Evolutionary conservation across 2,888 invertebrate genomes (phyloP), one percentile per base, ranked within the genome.

Genomic region (Timema cristinae): DNA sequence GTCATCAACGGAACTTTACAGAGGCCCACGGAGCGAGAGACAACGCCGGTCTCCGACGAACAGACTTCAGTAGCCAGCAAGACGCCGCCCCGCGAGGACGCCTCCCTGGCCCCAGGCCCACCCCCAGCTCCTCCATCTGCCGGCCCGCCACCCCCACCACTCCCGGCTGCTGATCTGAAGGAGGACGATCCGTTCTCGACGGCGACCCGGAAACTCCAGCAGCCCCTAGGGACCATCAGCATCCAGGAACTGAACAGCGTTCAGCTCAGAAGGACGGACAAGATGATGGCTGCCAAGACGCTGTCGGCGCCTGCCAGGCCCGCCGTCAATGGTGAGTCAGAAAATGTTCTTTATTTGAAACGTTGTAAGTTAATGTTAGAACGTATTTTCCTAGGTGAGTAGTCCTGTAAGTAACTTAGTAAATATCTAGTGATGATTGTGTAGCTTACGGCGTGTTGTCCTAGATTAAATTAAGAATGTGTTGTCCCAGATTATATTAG

Each of bases 231-330:
- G 0, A 90, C 93, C 70, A 95, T 95, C 81, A 94, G 93, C 81
- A 92, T 91, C 79, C 93, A 94, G 76, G 94, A 95, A 79, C 86
- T 95, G 50, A 91, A 92, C 77, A 91, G 94, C 74, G 94, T 95
- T 0, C 91, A 91, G 82, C 82, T 92, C 75, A 86, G 93, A 67
- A 90, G 93, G 76, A 91, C 91, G 8, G 90, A 89, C 73, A 88
- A 89, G 77, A 88, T 92, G 80, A 87, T 90, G 74, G 91, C 92
- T 13, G 86, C 90, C 5, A 94, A 94, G 81, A 93, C 93, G 0
- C 86, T 93, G 78, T 93, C 93, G n/a, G 92, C 93, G n/a, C 91
- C 92, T 9, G 86, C 86, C 54, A 13, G 51, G 66, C 50, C 67
- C 32, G 67, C 32, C 63, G 47, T 63, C 8, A 32, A 32, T 32